phyloP scores from a whole-genome alignment of 2,797 vertebrate species.

The Smutsia gigantea region DNA sequence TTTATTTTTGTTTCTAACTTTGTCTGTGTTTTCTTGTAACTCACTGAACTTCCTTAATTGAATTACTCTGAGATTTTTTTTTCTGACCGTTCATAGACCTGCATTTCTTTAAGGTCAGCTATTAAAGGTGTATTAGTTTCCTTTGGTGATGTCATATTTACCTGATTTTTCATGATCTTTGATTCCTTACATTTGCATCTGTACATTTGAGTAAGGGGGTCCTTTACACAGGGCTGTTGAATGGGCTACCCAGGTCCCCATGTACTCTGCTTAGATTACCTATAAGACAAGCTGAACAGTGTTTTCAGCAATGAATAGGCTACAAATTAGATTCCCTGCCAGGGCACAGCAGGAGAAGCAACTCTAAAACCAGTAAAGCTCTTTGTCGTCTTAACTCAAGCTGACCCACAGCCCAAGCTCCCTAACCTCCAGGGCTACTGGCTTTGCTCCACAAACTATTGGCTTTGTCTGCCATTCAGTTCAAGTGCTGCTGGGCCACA shows the following conservation, averaged over 20 bases:
- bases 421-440: not conserved
- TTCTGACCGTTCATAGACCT: not conserved
- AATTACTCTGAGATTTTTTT: not conserved
- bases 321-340: not conserved
- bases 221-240: not conserved
- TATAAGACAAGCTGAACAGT: not conserved
- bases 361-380: not conserved
- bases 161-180: not conserved
- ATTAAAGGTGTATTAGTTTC: not conserved
- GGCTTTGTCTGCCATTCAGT: not conserved
- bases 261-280: not conserved
- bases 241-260: not conserved
- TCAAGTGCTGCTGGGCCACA: not conserved
- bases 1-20: not conserved
- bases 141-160: not conserved
- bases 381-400: not conserved
- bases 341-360: not conserved
- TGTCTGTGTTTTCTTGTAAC: not conserved
- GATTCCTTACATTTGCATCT: not conserved
- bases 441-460: not conserved
- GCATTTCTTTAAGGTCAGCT: not conserved
- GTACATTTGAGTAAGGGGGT: not conserved
- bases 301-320: not conserved
- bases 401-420: not conserved
- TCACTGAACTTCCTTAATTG: not conserved